Evolutionary conservation across 2,888 invertebrate species (phyloP), one percentile per base, ranked within the genome.

Genomic region (Pammene fasciana): DNA sequence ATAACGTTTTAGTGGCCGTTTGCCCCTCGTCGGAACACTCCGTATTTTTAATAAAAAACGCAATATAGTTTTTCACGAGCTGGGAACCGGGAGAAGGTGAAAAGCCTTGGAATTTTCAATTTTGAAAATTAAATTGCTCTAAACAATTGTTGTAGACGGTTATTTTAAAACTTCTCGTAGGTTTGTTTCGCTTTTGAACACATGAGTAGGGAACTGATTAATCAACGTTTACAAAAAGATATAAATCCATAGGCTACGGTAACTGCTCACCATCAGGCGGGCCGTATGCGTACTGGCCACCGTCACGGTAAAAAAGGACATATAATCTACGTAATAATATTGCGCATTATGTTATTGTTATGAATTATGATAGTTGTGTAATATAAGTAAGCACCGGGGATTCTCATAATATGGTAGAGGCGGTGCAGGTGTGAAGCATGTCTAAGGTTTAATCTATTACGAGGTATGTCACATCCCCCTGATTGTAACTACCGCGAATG

Each of bases 1-100:
- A 87, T 92, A 89, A 91, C 88, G 77, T 90, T 92, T 91, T 88
- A 91, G 86, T 88, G 88, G 83, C 80, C 83, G 84, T 92, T 90
- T 79, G 77, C 88, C 86, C 88, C 88, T 90, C 86, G 88, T 89
- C 84, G 84, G 85, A 83, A 84, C 86, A 87, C 86, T 88, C 82
- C 85, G 87, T 87, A 86, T 88, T 90, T 90, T 91, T 88, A 87
- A 86, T 87, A 86, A 90, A 88, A 88, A 88, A 85, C 79, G 84
- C 84, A 84, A 88, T 88, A 90, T 87, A 88, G 88, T 88, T 89
- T 88, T 87, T 85, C 86, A 83, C 81, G 76, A 75, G 79, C 82
- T 80, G 75, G 78, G 75, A 82, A 79, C 78, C 72, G 75, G 76
- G 79, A 77, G 73, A 74, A 74, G 75, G 72, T 54, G 62, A 73